Evolutionary conservation across 2,113 vertebrate species (phyloP), one percentile per base, ranked within the genome.

Genomic region (Takifugu flavidus): DNA sequence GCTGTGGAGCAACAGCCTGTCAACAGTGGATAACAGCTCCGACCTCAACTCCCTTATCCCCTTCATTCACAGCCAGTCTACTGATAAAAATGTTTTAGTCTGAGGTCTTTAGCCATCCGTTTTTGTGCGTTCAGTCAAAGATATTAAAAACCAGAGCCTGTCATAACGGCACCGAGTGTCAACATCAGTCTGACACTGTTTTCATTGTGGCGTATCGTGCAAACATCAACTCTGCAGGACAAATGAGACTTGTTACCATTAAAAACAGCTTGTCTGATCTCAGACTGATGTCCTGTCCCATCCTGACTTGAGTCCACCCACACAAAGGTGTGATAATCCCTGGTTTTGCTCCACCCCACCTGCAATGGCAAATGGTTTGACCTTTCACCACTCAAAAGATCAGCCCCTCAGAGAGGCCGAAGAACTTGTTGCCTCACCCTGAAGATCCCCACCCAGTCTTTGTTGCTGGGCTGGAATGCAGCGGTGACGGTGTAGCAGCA

Each of bases 391-490:
- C 1, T 15, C 47, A 14, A 62, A n/a, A 1, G 58, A 28, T 11
- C 13, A 39, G 25, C 14, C 27, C 15, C 4, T 25, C 2, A 27
- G 13, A 42, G 20, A 57, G 12, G 4, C 14, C 1, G 20, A 1
- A 0, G 34, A 13, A 29, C 5, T 13, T 4, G 6, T 43, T 39
- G 45, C 15, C 81, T 42, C 49, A 92, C 91, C 88, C 91, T 92
- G 53, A 89, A 93, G 10, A 93, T 83, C 43, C 91, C 92, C 53
- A 93, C 85, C 92, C 92, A 93, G 79, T 93, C 90, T 13, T 83
- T 86, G 0, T 70, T 4, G 56, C 57, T 62, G 1, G 88, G 66
- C 52, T 76, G 72, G 55, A 91, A 67, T 50, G 52, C 53, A 0
- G 49, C 39, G 0, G 76, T 81, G 59, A 91, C 25, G 4, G 62